Conservation (phyloP, 2,888 invertebrate species). For the Marronus borbonicus region DNA sequence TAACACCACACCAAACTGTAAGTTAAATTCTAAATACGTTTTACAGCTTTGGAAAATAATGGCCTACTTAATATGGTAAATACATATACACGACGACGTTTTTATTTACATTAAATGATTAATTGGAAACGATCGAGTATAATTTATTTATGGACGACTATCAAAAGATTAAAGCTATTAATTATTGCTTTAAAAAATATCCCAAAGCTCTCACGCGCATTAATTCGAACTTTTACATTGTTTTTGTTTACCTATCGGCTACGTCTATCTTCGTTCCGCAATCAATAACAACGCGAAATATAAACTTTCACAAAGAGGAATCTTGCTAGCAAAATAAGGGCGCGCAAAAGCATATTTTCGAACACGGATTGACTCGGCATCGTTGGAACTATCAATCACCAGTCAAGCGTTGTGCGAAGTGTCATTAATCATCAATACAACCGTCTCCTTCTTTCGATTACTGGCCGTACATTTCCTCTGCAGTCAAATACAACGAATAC, state of each 20-base stretch:
- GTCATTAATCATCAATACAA: constrained; percentile 25
- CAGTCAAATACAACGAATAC: background rate
- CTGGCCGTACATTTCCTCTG: background rate
- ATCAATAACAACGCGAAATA: constrained; percentile 4
- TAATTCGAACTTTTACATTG: background rate
- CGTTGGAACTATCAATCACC: constrained; percentile 18
- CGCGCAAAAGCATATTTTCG: background rate
- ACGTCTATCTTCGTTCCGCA: background rate
- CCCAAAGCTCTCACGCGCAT: background rate
- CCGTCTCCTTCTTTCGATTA: background rate
- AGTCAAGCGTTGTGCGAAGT: background rate
- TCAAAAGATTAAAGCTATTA: background rate
- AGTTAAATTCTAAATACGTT: too few species aligned
- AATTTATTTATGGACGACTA: background rate
- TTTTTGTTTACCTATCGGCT: background rate
- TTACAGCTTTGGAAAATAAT: too few species aligned
- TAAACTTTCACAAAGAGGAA: constrained; percentile 24
- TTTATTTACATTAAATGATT: background rate
- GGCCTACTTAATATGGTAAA: too few species aligned
- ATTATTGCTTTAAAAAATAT: background rate
- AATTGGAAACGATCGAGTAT: background rate
- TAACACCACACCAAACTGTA: too few species aligned
- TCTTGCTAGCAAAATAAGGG: constrained; percentile 7
- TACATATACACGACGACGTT: too few species aligned
- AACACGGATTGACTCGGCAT: constrained; percentile 13